A percentile compares a stretch with the other conserved stretches of the same genome.
Evolutionary conservation across 1,140 invertebrate genomes (phyloP).

Genomic region (Anastrepha obliqua): DNA sequence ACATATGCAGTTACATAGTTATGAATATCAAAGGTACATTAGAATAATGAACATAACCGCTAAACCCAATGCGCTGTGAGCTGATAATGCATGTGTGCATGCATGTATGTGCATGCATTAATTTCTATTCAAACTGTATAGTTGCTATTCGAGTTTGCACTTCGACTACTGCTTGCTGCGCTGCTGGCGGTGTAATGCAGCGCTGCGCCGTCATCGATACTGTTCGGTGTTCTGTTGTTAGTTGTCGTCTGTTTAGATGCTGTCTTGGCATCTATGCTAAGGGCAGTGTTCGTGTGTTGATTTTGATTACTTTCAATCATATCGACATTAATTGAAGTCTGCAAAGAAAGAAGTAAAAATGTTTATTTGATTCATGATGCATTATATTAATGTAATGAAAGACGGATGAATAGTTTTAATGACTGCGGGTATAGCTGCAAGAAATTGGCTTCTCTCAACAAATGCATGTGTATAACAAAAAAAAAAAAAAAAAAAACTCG

Average conservation of each 20-base stretch:
- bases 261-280: constrained; percentile 13
- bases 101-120: background rate
- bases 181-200: background rate
- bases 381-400: too few relatives aligned
- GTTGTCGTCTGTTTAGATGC: constrained; percentile 6
- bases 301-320: constrained; percentile 2
- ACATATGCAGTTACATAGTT: background rate
- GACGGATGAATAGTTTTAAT: too few relatives aligned
- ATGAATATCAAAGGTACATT: constrained; percentile 36
- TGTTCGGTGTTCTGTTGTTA: constrained; percentile 21
- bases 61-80: background rate
- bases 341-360: constrained; percentile 2
- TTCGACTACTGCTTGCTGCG: background rate
- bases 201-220: background rate
- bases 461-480: too few relatives aligned
- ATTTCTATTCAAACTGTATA: background rate
- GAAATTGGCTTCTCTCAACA: too few relatives aligned
- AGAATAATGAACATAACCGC: constrained; percentile 23
- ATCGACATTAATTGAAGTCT: constrained; percentile 36
- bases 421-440: too few relatives aligned
- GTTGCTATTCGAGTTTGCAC: background rate
- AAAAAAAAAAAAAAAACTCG: too few relatives aligned
- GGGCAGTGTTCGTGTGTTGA: constrained; percentile 15
- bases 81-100: background rate
- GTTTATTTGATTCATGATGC: too few relatives aligned